Percentiles rank a stretch among this genome's conserved stretches.
Evolutionary conservation across 23 tunicate genomes (phyloP).

Genomic region (Oikopleura vanhoeffeni): DNA sequence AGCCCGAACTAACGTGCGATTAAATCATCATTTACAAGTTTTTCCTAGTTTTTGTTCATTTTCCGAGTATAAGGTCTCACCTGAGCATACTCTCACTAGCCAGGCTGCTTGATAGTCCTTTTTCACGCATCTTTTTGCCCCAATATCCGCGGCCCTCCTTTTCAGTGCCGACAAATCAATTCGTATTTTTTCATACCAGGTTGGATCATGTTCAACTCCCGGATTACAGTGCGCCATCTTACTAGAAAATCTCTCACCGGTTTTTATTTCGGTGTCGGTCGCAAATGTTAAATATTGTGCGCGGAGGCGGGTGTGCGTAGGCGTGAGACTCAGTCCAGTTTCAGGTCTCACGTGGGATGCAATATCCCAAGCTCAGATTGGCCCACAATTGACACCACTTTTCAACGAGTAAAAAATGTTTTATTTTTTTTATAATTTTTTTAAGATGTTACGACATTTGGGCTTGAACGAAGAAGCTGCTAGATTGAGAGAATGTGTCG

Average conservation of each 20-base stretch:
- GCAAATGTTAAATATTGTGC: background rate
- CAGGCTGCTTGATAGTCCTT: slow-evolving; percentile 95
- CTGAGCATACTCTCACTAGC: slow-evolving; percentile 60
- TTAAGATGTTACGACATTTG: background rate
- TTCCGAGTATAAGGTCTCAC: too few species aligned
- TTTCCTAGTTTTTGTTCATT: too few species aligned
- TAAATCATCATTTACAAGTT: too few species aligned
- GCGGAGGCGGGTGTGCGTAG: background rate
- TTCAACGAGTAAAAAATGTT: too few species aligned
- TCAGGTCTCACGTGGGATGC: background rate
- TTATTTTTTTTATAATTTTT: too few species aligned
- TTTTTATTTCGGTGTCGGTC: too few species aligned
- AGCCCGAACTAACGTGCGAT: too few species aligned
- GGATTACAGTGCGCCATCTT: background rate
- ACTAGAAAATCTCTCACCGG: background rate
- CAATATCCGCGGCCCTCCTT: slow-evolving; percentile 57
- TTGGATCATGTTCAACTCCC: background rate
- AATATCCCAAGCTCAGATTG: background rate
- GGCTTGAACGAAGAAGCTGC: background rate
- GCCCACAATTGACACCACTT: background rate
- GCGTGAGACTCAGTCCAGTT: background rate
- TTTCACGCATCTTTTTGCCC: slow-evolving; percentile 61
- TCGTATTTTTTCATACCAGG: background rate
- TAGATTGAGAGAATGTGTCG: background rate
- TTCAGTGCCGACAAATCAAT: slow-evolving; percentile 31